Percentiles rank a stretch among this genome's conserved stretches.
These are phyloP conservation scores for Lipophrys pholis DNA, from an alignment of 2,113 vertebrate genomes.

Conservation along the genomic window DNA sequence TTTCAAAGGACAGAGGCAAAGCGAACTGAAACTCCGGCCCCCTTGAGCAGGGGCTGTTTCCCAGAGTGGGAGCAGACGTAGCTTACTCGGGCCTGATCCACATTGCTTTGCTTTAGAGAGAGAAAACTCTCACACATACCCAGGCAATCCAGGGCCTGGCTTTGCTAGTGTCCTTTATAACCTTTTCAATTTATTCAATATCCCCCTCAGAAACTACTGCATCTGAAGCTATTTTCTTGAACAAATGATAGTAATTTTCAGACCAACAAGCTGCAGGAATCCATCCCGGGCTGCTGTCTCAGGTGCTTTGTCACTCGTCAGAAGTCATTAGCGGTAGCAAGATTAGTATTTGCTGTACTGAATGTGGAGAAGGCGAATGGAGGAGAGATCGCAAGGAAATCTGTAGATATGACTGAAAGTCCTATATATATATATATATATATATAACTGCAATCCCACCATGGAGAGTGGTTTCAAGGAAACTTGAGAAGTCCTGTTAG, in stretches of 20 bases:
- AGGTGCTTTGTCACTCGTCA: conserved; percentile 83
- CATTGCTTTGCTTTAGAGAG: conserved; percentile 60
- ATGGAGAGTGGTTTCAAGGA: conserved; percentile 30
- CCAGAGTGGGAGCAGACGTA: conserved; percentile 55
- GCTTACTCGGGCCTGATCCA: conserved; percentile 52
- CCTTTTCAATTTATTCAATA: conserved; percentile 82
- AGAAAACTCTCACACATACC: conserved; percentile 60
- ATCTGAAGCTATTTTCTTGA: conserved; percentile 82
- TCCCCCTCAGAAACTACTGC: conserved; percentile 75
- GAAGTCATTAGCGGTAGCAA: conserved; percentile 81
- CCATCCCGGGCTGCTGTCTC: conserved; percentile 69
- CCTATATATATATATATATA: conserved; percentile 73
- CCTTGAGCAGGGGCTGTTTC: conserved; percentile 54
- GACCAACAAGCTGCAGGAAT: conserved; percentile 74
- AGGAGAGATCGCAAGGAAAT: conserved; percentile 51
- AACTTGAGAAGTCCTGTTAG: conserved; percentile 57
- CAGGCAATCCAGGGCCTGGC: conserved; percentile 37
- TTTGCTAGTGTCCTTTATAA: conserved; percentile 71
- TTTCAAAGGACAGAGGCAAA: conserved; percentile 77
- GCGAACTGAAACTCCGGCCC: conserved; percentile 62
- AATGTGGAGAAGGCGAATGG: conserved; percentile 48
- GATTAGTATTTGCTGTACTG: conserved; percentile 76
- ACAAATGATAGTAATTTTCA: conserved; percentile 85
- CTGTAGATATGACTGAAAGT: conserved; percentile 39
- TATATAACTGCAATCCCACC: conserved; percentile 64